phyloP scores from a whole-genome alignment of 2,797 vertebrate species.

The Philypnodon macrostomus region DNA sequence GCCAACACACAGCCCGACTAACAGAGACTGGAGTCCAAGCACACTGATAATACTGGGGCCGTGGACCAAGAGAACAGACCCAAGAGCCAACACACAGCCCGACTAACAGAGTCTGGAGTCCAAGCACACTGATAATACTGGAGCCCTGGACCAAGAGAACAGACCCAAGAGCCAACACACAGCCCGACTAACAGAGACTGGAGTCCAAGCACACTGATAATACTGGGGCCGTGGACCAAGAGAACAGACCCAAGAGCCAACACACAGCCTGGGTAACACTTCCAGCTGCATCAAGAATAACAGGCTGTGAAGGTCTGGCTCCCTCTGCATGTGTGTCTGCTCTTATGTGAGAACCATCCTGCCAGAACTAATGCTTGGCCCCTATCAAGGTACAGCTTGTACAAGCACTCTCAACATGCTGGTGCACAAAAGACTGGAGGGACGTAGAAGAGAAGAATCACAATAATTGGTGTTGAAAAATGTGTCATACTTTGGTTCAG shows the following conservation, averaged over 20 bases:
- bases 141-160: too few relatives aligned
- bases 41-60: too few relatives aligned
- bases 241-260: conserved; percentile 55
- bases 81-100: too few relatives aligned
- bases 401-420: conserved; percentile 62
- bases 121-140: too few relatives aligned
- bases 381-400: conserved; percentile 73
- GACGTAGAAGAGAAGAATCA: conserved; percentile 19
- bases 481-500: too few relatives aligned
- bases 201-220: conserved; percentile 65
- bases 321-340: conserved; percentile 24
- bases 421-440: conserved; percentile 52
- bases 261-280: conserved; percentile 59
- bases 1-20: too few relatives aligned
- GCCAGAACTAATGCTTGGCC: conserved; percentile 77
- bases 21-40: too few relatives aligned
- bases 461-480: too few relatives aligned
- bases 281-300: conserved; percentile 74
- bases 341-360: conserved; percentile 71
- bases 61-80: too few relatives aligned
- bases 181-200: conserved; percentile 54
- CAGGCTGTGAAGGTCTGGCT: conserved; percentile 70
- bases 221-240: conserved; percentile 52
- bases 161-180: conserved; percentile 55
- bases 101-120: too few relatives aligned